These are phyloP conservation scores for Neolamprologus cancellatus DNA, from an alignment of 2,113 vertebrate species.

Conservation along the genomic window DNA sequence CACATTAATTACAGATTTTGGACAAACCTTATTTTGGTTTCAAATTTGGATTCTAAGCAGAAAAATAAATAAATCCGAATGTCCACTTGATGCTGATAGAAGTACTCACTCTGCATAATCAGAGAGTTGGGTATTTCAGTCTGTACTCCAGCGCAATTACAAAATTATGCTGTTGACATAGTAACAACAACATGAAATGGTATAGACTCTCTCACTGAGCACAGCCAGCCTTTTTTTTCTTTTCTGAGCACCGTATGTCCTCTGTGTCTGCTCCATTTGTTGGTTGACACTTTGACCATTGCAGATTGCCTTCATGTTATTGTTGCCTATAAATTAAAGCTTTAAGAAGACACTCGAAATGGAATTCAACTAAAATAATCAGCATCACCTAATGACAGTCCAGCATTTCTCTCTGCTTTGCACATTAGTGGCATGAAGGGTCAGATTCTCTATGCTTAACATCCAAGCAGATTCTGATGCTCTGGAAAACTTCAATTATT, in stretches of 20 bases:
- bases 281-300: background rate
- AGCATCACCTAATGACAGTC: background rate
- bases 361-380: background rate
- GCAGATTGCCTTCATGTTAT: background rate
- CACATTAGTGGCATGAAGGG: background rate
- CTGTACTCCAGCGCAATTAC: background rate
- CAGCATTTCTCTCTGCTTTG: background rate
- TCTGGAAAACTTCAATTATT: background rate
- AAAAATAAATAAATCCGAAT: background rate
- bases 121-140: background rate
- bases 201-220: background rate
- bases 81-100: background rate
- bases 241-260: background rate
- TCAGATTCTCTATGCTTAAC: background rate
- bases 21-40: background rate
- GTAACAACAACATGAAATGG: background rate
- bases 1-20: background rate
- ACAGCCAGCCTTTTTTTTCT: background rate
- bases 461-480: background rate
- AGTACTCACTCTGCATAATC: background rate
- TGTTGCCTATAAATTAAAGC: background rate
- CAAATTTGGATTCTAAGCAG: background rate
- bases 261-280: background rate
- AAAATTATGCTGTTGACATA: background rate
- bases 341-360: background rate